Conservation (phyloP, 2,113 vertebrate genomes). For the Danio rerio region GRCz12tu NC_133187.1:29646501-29647000, state of each 20-base stretch:
- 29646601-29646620: conserved; percentile 53
- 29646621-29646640: conserved; percentile 55
- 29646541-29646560: conserved; percentile 53
- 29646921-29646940: conserved; percentile 1
- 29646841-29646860: conserved; percentile 9
- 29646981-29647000: not conserved
- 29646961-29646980: not conserved
- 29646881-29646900: not conserved
- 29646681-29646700: not conserved
- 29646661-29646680: conserved; percentile 31
- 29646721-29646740: conserved; percentile 32
- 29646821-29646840: conserved; percentile 2
- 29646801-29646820: not conserved
- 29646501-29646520: conserved; percentile 56
- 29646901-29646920: not conserved
- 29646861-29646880: not conserved
- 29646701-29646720: not conserved
- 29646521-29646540: conserved; percentile 62
- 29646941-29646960: not conserved
- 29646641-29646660: conserved; percentile 37
- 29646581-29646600: conserved; percentile 52
- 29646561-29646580: conserved; percentile 55
- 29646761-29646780: conserved; percentile 30
- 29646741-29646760: not conserved
- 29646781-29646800: conserved; percentile 20